These are phyloP conservation scores for Cyclopterus lumpus DNA, from an alignment of 2,797 vertebrate genomes.

Conservation along the genomic window DNA sequence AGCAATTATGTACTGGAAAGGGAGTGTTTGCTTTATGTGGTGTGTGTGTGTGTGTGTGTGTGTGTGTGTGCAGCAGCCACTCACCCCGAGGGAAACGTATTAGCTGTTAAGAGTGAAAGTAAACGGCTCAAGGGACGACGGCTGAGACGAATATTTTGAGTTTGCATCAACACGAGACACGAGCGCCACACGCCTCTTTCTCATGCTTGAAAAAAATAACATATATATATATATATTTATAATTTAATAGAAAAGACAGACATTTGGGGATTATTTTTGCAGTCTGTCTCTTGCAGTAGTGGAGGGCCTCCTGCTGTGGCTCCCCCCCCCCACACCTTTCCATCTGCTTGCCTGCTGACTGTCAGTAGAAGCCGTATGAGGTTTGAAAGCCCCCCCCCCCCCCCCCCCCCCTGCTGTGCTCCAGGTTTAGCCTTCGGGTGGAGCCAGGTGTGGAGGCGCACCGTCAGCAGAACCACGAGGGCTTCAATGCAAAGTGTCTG, in stretches of 20 bases:
- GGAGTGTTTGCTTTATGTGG: constrained; percentile 7
- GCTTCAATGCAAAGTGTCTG: constrained; percentile 42
- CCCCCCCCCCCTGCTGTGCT: constrained; percentile 49
- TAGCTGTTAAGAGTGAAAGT: constrained; percentile 71
- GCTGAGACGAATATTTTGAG: constrained; percentile 63
- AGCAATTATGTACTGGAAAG: constrained; percentile 57
- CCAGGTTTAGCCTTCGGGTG: constrained; percentile 34
- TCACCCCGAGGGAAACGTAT: constrained; percentile 63
- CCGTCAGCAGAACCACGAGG: constrained; percentile 45
- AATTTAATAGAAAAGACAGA: constrained; percentile 23
- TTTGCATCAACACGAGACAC: constrained; percentile 61
- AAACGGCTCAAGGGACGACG: constrained; percentile 66
- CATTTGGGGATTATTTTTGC: background rate
- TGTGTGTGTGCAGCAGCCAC: constrained; percentile 35
- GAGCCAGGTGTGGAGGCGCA: constrained; percentile 36
- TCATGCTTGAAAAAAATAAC: background rate
- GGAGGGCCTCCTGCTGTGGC: constrained; percentile 54
- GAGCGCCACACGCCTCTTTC: constrained; percentile 3
- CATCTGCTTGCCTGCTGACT: too few relatives aligned
- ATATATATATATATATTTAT: too few relatives aligned
- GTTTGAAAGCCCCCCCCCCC: background rate
- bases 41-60: too few relatives aligned
- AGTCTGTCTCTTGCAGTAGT: constrained; percentile 27
- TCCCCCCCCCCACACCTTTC: constrained; percentile 47
- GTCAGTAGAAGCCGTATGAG: too few relatives aligned